These are phyloP conservation scores for Barnardius zonarius DNA, from an alignment of 2,113 vertebrate genomes.

Conservation along the genomic window DNA sequence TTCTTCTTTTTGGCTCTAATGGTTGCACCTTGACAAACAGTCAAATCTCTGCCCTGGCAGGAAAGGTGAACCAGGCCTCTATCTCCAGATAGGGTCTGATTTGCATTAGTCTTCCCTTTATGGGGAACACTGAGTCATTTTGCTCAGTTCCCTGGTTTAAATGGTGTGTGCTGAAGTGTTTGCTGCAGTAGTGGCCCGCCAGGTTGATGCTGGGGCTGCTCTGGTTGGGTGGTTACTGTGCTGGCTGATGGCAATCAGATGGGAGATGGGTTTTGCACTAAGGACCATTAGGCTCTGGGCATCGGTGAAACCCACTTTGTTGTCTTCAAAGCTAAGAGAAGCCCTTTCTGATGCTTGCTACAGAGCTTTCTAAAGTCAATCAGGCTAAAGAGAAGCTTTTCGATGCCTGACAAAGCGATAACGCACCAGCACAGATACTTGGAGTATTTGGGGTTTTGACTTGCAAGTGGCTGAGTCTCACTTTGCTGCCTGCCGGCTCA, in stretches of 20 bases:
- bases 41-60: not conserved
- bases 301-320: accelerated
- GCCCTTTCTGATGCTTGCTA: not conserved
- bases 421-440: not conserved
- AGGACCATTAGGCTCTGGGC: not conserved
- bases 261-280: not conserved
- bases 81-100: not conserved
- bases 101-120: not conserved
- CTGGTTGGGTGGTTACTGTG: not conserved
- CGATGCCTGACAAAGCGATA: not conserved
- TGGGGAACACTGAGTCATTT: not conserved
- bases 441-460: not conserved
- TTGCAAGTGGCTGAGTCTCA: not conserved
- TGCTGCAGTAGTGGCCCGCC: not conserved
- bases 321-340: not conserved
- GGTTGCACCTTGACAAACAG: not conserved
- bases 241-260: not conserved
- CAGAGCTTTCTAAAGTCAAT: not conserved
- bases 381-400: not conserved
- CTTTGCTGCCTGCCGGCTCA: not conserved
- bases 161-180: not conserved
- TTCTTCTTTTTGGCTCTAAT: not conserved
- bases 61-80: not conserved
- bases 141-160: not conserved
- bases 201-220: too few relatives aligned